These are phyloP conservation scores for Clusia tigrina DNA, from an alignment of 2,888 invertebrate species.

Conservation along the genomic window DNA sequence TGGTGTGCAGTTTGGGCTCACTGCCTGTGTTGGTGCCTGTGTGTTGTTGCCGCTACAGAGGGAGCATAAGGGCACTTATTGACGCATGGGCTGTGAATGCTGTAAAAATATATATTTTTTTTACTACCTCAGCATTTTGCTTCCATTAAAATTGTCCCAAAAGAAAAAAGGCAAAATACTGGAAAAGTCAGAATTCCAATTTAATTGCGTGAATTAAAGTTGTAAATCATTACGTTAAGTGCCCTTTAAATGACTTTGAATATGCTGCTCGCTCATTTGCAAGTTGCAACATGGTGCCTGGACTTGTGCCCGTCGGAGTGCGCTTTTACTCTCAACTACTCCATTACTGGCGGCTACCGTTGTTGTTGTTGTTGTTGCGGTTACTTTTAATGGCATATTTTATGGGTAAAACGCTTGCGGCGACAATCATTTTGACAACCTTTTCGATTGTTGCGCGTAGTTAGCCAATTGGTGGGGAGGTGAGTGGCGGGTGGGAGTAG, in stretches of 20 bases:
- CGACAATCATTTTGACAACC: slow-evolving; percentile 10
- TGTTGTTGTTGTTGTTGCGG: slow-evolving; percentile 44
- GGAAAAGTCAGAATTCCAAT: slow-evolving; percentile 55
- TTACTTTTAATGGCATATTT: slow-evolving; percentile 6
- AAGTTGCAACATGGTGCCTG: slow-evolving; percentile 32
- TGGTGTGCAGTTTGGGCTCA: too few relatives aligned
- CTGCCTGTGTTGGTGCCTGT: too few relatives aligned
- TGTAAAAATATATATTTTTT: background rate
- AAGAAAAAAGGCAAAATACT: too few relatives aligned
- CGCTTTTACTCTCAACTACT: slow-evolving; percentile 22
- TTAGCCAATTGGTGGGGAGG: slow-evolving; percentile 1
- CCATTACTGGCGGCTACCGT: slow-evolving; percentile 13
- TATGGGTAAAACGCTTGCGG: slow-evolving; percentile 4
- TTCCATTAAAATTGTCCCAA: slow-evolving; percentile 15
- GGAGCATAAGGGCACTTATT: too few relatives aligned
- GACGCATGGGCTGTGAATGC: too few relatives aligned
- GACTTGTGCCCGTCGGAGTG: background rate
- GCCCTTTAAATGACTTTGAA: slow-evolving; percentile 60
- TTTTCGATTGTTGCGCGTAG: background rate
- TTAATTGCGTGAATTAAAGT: slow-evolving; percentile 63
- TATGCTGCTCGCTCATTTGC: slow-evolving; percentile 58
- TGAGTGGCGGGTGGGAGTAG: background rate
- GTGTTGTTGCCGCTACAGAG: too few relatives aligned
- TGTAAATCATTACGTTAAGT: slow-evolving; percentile 63
- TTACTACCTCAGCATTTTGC: slow-evolving; percentile 9